Conservation (phyloP, 1,140 invertebrate genomes). For the Yoshiicerus persimilis region DNA sequence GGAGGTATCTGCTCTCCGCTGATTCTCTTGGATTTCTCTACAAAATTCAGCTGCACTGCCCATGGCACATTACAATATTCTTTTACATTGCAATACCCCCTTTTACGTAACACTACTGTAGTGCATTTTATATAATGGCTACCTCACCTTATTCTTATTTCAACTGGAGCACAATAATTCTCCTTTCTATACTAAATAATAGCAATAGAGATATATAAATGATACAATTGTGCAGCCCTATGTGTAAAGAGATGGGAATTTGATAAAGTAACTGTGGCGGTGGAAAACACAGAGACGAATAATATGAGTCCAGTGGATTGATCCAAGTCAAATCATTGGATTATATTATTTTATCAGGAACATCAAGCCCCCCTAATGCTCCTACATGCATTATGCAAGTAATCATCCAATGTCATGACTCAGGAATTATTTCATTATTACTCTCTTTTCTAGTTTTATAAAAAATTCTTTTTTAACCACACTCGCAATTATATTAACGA, state of each 20-base stretch:
- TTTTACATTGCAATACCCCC: neutral
- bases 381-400: neutral
- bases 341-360: neutral
- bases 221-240: neutral
- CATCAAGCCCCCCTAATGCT: neutral
- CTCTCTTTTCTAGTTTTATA: neutral
- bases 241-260: neutral
- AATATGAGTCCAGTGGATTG: neutral
- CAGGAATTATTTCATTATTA: neutral
- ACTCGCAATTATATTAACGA: neutral
- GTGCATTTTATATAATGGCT: neutral
- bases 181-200: no score
- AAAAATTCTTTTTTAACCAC: neutral
- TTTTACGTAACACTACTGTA: neutral
- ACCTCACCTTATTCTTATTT: neutral
- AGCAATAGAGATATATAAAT: neutral
- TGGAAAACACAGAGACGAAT: neutral
- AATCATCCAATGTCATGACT: slow-evolving; percentile 10
- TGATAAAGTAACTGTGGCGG: neutral
- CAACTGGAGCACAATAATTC: neutral
- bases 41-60: neutral
- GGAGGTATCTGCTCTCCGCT: neutral
- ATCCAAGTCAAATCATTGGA: neutral
- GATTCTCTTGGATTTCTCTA: neutral
- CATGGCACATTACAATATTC: neutral